Evolutionary conservation across 2,113 vertebrate species (phyloP), one percentile per base, ranked within the genome.

Genomic region (Vicugna pacos): DNA sequence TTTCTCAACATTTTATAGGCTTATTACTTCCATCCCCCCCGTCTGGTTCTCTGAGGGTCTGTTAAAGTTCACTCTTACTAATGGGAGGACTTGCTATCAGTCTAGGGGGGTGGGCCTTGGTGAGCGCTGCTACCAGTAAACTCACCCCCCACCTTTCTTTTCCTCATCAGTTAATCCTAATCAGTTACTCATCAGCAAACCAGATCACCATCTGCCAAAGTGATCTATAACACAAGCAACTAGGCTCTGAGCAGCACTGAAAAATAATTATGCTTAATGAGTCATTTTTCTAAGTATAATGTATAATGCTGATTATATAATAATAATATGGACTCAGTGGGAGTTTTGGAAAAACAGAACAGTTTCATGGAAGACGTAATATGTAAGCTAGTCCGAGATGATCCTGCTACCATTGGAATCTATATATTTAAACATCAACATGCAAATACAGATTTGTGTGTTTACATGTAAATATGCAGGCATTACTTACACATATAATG

Each of bases 131-230:
- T 30, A 5, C 15, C 8, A 10, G 38, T 2, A 48, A 54, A 10
- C 42, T 28, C 54, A 17, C 1, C 14, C 8, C 19, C 28, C 8
- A 50, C 35, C 16, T 30, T 42, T 0, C 0, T 13, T 32, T 10
- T 83, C 38, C 17, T 28, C 9, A 3, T 10, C 1, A 2, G 6
- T 15, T 26, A 38, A 70, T 42, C 9, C 35, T 28, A 32, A 48
- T 60, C 26, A 26, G 60, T 24, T 65, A 14, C 5, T 26, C 50
- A 30, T 22, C 19, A 1, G 48, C 42, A 67, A 80, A 11, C 32
- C 12, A 30, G 77, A 19, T 54, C 24, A 7, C 35, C 65, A 38
- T 38, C 93, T 75, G 35, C 0, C 1, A 76, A 83, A 64, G 20
- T 20, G 32, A 14, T 19, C 19, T n/a, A 2, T 16, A n/a, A 62